Conservation (phyloP, 2,888 invertebrate species). For the Spodoptera picta region DNA sequence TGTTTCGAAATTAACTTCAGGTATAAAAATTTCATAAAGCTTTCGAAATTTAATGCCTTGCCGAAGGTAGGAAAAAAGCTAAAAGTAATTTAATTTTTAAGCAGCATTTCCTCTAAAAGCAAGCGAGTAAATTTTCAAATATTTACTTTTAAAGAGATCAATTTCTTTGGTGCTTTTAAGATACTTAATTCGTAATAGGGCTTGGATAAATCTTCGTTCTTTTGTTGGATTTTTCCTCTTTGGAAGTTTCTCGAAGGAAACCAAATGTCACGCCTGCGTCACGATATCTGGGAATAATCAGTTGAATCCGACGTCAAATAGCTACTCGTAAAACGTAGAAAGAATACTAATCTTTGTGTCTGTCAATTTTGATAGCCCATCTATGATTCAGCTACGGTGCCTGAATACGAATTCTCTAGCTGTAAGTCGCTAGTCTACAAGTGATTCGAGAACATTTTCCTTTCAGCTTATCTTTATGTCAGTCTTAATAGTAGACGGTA, state of each 20-base stretch:
- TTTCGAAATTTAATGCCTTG: not conserved
- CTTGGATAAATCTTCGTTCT: slow-evolving; percentile 34
- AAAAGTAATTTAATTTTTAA: slow-evolving; percentile 18
- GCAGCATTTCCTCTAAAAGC: slow-evolving; percentile 20
- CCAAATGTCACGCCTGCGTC: slow-evolving; percentile 39
- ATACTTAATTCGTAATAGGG: slow-evolving; percentile 55
- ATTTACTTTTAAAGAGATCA: slow-evolving; percentile 36
- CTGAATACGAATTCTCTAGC: slow-evolving; percentile 45
- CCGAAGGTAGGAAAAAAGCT: slow-evolving; percentile 10
- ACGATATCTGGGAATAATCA: slow-evolving; percentile 58
- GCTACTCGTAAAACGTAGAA: slow-evolving; percentile 57
- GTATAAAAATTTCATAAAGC: not conserved
- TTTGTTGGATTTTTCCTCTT: slow-evolving; percentile 39
- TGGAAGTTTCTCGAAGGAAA: slow-evolving; percentile 12
- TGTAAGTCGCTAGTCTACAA: slow-evolving; percentile 45
- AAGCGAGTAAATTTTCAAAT: slow-evolving; percentile 32
- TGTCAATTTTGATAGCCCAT: slow-evolving; percentile 59
- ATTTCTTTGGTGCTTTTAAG: slow-evolving; percentile 45
- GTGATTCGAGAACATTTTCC: slow-evolving; percentile 42
- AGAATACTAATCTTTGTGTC: slow-evolving; percentile 59
- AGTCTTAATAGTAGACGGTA: slow-evolving; percentile 30
- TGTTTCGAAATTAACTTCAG: not conserved
- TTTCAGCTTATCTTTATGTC: slow-evolving; percentile 40
- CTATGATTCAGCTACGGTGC: slow-evolving; percentile 51
- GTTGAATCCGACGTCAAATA: slow-evolving; percentile 55